Base-by-base conservation (phyloP, 2,888 invertebrate genomes). In the Syrista parreyssii region DNA sequence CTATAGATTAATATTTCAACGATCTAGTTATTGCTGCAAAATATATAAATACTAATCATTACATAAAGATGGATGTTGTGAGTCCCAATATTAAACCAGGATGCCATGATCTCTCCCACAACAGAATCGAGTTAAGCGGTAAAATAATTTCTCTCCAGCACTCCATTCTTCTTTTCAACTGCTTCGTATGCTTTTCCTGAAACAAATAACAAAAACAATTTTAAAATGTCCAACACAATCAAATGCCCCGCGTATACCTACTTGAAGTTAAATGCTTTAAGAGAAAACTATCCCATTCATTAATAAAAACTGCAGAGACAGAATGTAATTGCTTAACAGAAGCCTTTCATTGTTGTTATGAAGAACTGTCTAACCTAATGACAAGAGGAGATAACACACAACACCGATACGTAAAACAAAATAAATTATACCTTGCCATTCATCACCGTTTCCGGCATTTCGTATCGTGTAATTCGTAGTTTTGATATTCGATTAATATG, bases 71-170 rank as follows among this genome's bases (percentile, higher is more conserved):
- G 30, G 92, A 86, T 15, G 93, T 92, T 34, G 93, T 92, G 35
- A 90, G 75, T 68, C 95, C 95, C 83, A 96, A 91, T 81, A 97
- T 94, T 76, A 96, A 94, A 77, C 95, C 95, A 55, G 98, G 97
- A 91, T 97, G 95, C 94, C 96, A 96, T 82, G 95, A 95, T 86
- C 96, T 95, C 86, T 97, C 96, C 98, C 98, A 98, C 77, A 96
- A 91, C 35, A 97, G 91, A 33, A 96, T 91, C 0, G 95, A 95
- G 88, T 96, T 94, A 23, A 94, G 84, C 0, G 94, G 93, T 55
- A 96, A 90, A 76, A 96, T 92, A n/a, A 96, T 93, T 92, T 96
- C 95, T 79, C 96, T 94, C 95, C 95, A 96, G 71, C 94, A 94
- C 88, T 96, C 96, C 85, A 96, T 91, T 82, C 94, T 93, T 82